These are phyloP conservation scores for Dermatemys mawii DNA, from an alignment of 2,113 vertebrate species.

Conservation along the genomic window DNA sequence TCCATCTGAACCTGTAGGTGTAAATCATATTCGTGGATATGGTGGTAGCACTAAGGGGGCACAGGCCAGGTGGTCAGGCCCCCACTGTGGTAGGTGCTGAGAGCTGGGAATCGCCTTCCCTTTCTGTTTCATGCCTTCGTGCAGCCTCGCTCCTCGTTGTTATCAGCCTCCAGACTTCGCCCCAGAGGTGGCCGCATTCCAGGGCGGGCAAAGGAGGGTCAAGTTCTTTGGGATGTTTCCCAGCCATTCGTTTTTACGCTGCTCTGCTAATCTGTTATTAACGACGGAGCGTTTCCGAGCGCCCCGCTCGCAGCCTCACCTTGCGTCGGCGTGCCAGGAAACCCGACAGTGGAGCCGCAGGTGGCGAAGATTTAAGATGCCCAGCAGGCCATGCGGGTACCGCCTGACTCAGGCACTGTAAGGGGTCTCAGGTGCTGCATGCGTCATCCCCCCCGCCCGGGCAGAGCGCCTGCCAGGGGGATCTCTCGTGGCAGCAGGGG, in stretches of 20 bases:
- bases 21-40: background rate
- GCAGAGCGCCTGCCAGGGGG: background rate
- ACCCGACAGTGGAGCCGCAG: background rate
- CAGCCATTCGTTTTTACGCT: background rate
- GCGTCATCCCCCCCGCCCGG: conserved; percentile 24
- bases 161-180: background rate
- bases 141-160: background rate
- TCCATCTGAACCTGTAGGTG: background rate
- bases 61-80: background rate
- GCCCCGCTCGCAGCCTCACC: background rate
- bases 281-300: background rate
- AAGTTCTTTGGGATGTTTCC: background rate
- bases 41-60: background rate
- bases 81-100: background rate
- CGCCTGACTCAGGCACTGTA: conserved; percentile 4
- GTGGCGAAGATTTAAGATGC: conserved; percentile 6
- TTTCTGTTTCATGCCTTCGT: background rate
- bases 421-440: conserved; percentile 2
- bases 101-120: background rate
- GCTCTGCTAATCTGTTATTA: conserved; percentile 18
- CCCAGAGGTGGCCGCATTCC: background rate
- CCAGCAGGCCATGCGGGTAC: background rate
- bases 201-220: background rate
- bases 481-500: background rate
- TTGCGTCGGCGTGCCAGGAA: background rate